Conservation (phyloP, 2,797 vertebrate genomes). For the Lacerta agilis region DNA sequence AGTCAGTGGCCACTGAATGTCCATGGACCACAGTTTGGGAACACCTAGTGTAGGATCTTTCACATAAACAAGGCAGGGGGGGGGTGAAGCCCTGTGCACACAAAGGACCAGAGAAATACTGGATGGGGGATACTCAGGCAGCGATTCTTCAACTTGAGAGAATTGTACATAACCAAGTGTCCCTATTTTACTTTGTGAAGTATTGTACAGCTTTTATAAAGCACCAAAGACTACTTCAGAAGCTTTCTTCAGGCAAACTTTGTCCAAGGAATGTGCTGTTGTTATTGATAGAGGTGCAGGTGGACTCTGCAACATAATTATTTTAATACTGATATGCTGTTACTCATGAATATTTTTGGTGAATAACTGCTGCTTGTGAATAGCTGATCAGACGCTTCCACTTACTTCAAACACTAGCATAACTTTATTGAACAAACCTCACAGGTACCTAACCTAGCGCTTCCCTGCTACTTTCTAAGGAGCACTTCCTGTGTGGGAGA, state of each 20-base stretch:
- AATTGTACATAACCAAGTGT: not conserved
- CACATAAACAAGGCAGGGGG: not conserved
- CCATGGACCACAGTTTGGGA: too few relatives aligned
- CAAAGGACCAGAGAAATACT: not conserved
- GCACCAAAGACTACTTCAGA: not conserved
- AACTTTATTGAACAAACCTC: not conserved
- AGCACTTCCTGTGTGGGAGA: too few relatives aligned
- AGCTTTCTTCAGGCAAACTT: not conserved
- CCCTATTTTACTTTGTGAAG: not conserved
- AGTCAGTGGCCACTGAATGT: too few relatives aligned
- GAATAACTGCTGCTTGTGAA: not conserved
- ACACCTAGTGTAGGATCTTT: too few relatives aligned
- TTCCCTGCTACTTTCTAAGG: not conserved
- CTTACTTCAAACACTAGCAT: not conserved
- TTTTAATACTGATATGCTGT: not conserved
- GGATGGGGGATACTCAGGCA: not conserved
- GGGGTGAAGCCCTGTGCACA: not conserved
- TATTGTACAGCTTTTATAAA: not conserved
- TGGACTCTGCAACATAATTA: not conserved
- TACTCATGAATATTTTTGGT: not conserved
- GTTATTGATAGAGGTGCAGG: not conserved
- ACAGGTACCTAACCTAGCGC: not conserved
- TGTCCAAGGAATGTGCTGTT: not conserved
- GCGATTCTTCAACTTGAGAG: not conserved
- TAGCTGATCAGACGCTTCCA: not conserved